Evolutionary conservation across 2,888 invertebrate species (phyloP), one percentile per base, ranked within the genome.

Genomic region (Candidula unifasciata): DNA sequence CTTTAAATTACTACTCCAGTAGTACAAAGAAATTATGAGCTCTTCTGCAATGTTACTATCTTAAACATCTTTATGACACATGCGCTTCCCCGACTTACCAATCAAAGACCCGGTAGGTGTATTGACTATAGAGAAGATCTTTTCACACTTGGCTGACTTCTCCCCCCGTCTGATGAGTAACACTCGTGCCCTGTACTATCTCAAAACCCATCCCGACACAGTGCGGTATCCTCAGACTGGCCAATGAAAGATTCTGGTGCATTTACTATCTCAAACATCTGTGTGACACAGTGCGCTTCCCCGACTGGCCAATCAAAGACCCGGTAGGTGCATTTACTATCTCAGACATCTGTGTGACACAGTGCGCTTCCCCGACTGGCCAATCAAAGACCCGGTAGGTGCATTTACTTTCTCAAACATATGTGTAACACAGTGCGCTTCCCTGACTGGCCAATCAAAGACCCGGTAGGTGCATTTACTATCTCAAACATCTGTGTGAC

Each of bases 31-130:
- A n/a, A 98, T 91, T 96, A 96, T 90, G 99, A 99, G 95, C 95
- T 99, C 82, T 99, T 99, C 95, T 99, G 99, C 95, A 98, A 97
- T 94, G 98, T 98, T 99, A 98, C 95, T 99, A 99, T 94, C 95
- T 99, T 92, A 95, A 99, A 3, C 99, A 99, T 94, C 95, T 99
- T 88, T 99, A 98, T 94, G 98, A 99, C 94, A 96, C 96, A 10
- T 89, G 52, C 92, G 96, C 90, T 99, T 99, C 95, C 98, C 99
- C 8, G 96, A 98, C 93, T 99, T 99, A 99, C 97, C 98, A 3
- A 98, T 99, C 92, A 96, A 96, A 27, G 97, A 99, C 92, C 98
- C 99, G 76, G 98, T 98, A 94, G 95, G 91, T 96, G 98, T 27
- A 96, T n/a, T 98, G 95, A 95, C 99, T 92, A 99, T 99, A 91